phyloP scores from a whole-genome alignment of 2,888 invertebrate genomes.

The Pseudococcus longispinus region DNA sequence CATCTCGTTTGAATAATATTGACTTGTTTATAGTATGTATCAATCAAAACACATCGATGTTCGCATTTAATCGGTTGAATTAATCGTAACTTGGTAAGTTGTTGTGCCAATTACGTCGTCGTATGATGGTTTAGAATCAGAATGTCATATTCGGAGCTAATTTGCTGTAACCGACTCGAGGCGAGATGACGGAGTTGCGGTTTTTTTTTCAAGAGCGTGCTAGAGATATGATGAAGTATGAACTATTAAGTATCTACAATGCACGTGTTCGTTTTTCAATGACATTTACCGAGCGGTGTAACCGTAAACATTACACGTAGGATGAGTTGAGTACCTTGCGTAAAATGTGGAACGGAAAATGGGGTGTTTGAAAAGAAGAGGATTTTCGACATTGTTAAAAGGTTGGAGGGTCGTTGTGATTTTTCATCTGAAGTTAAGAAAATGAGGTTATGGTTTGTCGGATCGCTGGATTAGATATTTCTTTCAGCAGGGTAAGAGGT shows the following conservation, averaged over 20 bases:
- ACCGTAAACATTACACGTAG: not conserved
- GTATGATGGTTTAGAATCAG: not conserved
- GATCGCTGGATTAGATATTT: too few species aligned
- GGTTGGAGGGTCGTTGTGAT: not conserved
- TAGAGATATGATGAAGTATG: not conserved
- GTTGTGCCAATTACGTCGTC: conserved; percentile 19
- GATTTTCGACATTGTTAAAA: too few species aligned
- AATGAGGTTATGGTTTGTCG: too few species aligned
- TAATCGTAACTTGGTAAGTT: not conserved
- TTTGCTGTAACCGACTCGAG: not conserved
- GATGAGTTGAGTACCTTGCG: not conserved
- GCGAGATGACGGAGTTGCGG: not conserved
- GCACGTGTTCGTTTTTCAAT: conserved; percentile 5
- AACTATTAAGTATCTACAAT: not conserved
- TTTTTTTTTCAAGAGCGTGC: conserved; percentile 11
- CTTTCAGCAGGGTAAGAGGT: too few species aligned
- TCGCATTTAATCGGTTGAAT: not conserved
- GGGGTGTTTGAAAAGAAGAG: not conserved
- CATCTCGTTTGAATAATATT: not conserved
- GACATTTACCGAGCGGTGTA: not conserved
- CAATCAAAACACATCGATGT: not conserved
- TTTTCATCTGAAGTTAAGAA: not conserved
- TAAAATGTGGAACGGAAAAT: not conserved
- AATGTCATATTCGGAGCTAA: not conserved
- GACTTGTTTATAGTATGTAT: not conserved